Conservation (phyloP, 92 coral and sea anemone species). For the Nematostella vectensis region DNA sequence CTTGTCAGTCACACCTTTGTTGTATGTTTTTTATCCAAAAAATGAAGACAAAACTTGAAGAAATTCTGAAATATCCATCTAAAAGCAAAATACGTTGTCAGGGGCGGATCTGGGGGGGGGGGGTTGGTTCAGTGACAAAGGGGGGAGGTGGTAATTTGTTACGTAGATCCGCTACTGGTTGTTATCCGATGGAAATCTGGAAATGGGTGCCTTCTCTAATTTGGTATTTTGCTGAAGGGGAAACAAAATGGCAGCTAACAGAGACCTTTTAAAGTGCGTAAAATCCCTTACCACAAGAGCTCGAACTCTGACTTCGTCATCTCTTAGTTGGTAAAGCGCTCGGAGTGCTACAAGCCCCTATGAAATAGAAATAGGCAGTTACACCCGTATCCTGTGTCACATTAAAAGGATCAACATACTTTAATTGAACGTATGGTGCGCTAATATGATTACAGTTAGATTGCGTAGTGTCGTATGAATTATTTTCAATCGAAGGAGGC, state of each 20-base stretch:
- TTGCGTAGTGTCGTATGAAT: too few relatives aligned
- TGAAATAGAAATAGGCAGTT: not conserved
- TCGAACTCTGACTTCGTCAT: conserved; percentile 76
- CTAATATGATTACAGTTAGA: not conserved
- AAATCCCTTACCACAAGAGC: conserved; percentile 83
- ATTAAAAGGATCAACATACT: not conserved
- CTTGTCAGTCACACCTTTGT: too few relatives aligned
- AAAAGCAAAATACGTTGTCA: too few relatives aligned
- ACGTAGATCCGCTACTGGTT: too few relatives aligned
- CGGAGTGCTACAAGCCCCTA: conserved; percentile 77
- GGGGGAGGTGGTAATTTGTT: too few relatives aligned
- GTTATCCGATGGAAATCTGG: too few relatives aligned
- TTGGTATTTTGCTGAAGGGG: not conserved
- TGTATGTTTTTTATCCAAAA: too few relatives aligned
- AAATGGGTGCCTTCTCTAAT: not conserved
- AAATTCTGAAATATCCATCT: too few relatives aligned
- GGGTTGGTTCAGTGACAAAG: too few relatives aligned
- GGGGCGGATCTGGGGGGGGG: too few relatives aligned
- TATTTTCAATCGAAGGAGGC: too few relatives aligned
- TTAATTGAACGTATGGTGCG: not conserved
- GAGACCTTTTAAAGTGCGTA: not conserved
- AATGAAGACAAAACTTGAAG: too few relatives aligned
- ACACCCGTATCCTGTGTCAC: not conserved
- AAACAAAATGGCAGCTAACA: not conserved
- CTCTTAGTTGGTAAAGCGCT: conserved; percentile 55